Conservation (phyloP, 2,113 vertebrate genomes). For the Shinisaurus crocodilurus region DNA sequence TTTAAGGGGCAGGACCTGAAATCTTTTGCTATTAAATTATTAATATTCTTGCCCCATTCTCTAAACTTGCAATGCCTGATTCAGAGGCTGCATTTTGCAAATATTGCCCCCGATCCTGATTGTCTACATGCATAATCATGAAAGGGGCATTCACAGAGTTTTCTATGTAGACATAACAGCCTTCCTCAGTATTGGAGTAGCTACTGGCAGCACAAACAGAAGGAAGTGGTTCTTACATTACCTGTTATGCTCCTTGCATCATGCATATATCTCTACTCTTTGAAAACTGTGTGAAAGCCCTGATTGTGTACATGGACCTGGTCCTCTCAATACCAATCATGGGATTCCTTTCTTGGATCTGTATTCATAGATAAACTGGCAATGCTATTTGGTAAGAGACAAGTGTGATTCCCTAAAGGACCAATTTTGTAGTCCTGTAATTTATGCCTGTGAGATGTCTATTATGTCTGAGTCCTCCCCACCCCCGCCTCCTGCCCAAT, state of each 20-base stretch:
- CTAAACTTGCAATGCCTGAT: background rate
- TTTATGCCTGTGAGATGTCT: background rate
- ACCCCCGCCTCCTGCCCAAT: too few relatives aligned
- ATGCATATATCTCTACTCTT: background rate
- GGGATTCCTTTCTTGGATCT: background rate
- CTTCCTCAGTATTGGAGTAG: background rate
- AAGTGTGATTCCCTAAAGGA: background rate
- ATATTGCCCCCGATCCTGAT: background rate
- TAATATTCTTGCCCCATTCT: background rate
- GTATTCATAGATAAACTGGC: background rate
- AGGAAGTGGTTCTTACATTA: background rate
- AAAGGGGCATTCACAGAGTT: background rate
- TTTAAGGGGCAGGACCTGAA: background rate
- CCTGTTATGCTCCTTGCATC: background rate
- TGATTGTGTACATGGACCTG: background rate
- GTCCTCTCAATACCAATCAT: background rate
- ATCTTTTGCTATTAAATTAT: background rate
- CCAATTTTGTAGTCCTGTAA: background rate
- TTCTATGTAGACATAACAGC: background rate
- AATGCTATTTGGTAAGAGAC: background rate
- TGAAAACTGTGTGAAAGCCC: background rate
- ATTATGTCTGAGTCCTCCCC: background rate
- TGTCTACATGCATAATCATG: background rate
- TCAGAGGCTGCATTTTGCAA: background rate
- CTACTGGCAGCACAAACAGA: background rate